A percentile compares a stretch with the other conserved stretches of the same genome.
phyloP scores from a whole-genome alignment of 2,797 vertebrate genomes.

The Otolemur crassicaudatus region DNA sequence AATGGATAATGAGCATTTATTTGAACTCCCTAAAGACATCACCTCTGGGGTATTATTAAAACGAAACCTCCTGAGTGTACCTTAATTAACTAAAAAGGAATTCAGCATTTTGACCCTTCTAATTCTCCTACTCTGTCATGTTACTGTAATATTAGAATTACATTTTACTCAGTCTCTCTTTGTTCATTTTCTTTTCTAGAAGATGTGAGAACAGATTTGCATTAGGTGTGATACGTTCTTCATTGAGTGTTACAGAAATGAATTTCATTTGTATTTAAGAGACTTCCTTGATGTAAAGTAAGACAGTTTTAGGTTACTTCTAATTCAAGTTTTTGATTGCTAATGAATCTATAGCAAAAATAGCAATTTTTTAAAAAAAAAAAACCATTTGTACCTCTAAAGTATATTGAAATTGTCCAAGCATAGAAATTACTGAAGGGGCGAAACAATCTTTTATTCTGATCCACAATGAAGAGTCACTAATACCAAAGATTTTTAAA shows the following conservation, averaged over 20 bases:
- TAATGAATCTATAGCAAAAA: slow-evolving; percentile 76
- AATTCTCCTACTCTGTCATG: slow-evolving; percentile 15
- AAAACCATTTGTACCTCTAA: slow-evolving; percentile 58
- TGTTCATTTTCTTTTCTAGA: slow-evolving; percentile 67
- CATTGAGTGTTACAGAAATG: slow-evolving; percentile 65
- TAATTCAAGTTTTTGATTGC: slow-evolving; percentile 74
- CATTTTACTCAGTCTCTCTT: slow-evolving; percentile 49
- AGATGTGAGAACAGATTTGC: slow-evolving; percentile 67
- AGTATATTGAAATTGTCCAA: slow-evolving; percentile 58
- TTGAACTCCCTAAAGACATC: slow-evolving; percentile 18
- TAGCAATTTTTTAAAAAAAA: slow-evolving; percentile 66
- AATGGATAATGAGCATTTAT: slow-evolving; percentile 65
- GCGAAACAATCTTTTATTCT: slow-evolving; percentile 49
- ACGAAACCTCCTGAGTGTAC: slow-evolving; percentile 36
- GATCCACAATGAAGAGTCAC: slow-evolving; percentile 39
- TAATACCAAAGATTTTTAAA: slow-evolving; percentile 19
- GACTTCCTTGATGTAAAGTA: slow-evolving; percentile 67
- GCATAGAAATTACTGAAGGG: slow-evolving; percentile 39
- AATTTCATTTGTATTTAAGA: slow-evolving; percentile 68
- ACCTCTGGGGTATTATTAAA: slow-evolving; percentile 65
- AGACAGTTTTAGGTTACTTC: slow-evolving; percentile 74
- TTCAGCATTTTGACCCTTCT: slow-evolving; percentile 50
- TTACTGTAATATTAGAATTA: slow-evolving; percentile 51
- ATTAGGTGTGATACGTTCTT: slow-evolving; percentile 53
- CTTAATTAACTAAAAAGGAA: slow-evolving; percentile 64